A percentile compares a stretch with the other conserved stretches of the same genome.
Conservation (phyloP, 92 coral and sea anemone genomes). For the Pocillopora grandis region DNA sequence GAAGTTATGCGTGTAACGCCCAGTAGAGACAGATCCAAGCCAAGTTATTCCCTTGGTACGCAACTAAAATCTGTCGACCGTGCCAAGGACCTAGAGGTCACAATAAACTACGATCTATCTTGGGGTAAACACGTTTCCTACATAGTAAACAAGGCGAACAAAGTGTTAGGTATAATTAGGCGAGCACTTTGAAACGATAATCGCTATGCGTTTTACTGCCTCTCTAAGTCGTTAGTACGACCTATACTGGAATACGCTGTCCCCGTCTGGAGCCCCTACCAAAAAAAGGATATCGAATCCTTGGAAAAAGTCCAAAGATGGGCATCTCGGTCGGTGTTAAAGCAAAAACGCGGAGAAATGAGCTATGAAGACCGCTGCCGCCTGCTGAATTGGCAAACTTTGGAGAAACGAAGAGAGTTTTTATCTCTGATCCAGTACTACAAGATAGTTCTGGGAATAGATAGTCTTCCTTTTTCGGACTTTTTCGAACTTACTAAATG, state of each 20-base stretch:
- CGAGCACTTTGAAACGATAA: not conserved
- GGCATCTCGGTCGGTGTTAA: not conserved
- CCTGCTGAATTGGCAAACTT: too few relatives aligned
- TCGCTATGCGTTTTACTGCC: not conserved
- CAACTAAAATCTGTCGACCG: slow-evolving; percentile 5
- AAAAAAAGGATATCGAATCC: not conserved
- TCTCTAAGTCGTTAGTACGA: not conserved
- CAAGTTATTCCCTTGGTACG: not conserved
- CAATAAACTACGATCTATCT: not conserved
- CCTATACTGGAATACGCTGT: slow-evolving; percentile 2
- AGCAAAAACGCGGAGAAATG: not conserved
- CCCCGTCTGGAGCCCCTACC: not conserved
- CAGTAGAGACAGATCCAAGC: not conserved
- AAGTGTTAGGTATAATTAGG: not conserved
- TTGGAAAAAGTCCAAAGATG: not conserved
- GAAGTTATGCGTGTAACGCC: slow-evolving; percentile 35
- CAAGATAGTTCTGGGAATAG: too few relatives aligned
- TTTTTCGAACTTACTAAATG: too few relatives aligned
- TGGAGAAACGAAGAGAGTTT: too few relatives aligned
- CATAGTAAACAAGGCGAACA: slow-evolving; percentile 14
- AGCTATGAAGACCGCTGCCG: not conserved
- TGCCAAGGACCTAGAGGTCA: slow-evolving; percentile 18
- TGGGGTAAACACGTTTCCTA: not conserved
- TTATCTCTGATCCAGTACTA: too few relatives aligned
- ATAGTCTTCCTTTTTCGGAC: too few relatives aligned